A percentile compares a stretch with the other conserved stretches of the same genome.
Conservation (phyloP, 2,113 vertebrate species). For the Megaptera novaeangliae region DNA sequence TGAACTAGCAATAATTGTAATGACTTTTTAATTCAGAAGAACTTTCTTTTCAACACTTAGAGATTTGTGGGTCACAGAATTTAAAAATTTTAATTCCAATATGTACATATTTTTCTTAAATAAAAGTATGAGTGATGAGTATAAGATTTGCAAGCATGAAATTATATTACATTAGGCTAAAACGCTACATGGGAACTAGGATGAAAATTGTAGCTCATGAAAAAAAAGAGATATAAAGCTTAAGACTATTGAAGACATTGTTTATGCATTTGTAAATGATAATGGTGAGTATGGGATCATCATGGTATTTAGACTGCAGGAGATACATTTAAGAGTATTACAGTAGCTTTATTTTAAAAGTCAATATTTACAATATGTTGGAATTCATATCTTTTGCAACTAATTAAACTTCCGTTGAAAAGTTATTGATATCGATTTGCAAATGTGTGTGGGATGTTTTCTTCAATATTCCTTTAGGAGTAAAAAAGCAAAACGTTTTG, state of each 20-base stretch:
- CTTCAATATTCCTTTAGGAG: background rate
- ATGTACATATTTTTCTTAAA: background rate
- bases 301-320: background rate
- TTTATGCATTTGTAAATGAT: background rate
- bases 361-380: background rate
- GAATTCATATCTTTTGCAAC: background rate
- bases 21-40: background rate
- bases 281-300: background rate
- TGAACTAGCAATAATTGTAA: background rate
- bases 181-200: background rate
- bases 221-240: background rate
- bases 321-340: background rate
- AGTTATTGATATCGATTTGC: background rate
- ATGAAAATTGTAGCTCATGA: background rate
- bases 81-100: background rate
- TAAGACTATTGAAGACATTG: background rate
- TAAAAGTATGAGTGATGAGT: background rate
- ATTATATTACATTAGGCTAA: background rate
- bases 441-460: background rate
- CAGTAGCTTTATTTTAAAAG: background rate
- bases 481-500: background rate
- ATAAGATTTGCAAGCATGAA: background rate
- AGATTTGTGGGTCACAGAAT: background rate
- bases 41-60: background rate
- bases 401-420: background rate